These are phyloP conservation scores for Nothoprocta pentlandii DNA, from an alignment of 2,113 vertebrate species.

Conservation along the genomic window DNA sequence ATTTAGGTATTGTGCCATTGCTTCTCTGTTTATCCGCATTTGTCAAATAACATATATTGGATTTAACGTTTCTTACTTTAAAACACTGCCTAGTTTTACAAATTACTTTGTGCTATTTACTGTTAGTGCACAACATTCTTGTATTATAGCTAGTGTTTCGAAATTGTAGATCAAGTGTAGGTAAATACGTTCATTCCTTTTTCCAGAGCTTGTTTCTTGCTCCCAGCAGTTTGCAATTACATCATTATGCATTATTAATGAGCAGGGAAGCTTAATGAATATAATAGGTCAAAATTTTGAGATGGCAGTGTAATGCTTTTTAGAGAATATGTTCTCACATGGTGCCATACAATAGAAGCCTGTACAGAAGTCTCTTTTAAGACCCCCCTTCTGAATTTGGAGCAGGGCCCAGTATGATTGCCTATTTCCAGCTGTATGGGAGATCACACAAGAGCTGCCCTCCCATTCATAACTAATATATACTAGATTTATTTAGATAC, in stretches of 20 bases:
- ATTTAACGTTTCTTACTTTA: neutral
- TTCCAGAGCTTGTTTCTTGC: neutral
- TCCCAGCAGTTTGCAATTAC: neutral
- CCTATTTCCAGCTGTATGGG: neutral
- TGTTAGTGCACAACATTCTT: neutral
- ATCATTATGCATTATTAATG: neutral
- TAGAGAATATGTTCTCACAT: neutral
- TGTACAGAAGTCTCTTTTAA: neutral
- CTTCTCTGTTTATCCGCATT: neutral
- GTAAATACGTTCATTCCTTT: neutral
- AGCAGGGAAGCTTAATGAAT: neutral
- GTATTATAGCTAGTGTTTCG: neutral
- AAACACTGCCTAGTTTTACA: neutral
- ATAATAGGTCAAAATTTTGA: neutral
- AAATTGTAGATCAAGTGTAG: neutral
- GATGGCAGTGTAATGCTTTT: neutral
- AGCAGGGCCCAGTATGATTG: rapidly evolving
- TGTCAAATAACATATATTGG: neutral
- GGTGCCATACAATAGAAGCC: neutral
- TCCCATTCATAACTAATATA: neutral
- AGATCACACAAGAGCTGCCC: neutral
- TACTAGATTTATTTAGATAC: no score
- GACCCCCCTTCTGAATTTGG: neutral
- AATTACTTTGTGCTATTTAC: no score
- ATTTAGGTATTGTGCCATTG: neutral